Base-by-base conservation (phyloP, 2,113 vertebrate species). In the Amphilophus citrinellus region DNA sequence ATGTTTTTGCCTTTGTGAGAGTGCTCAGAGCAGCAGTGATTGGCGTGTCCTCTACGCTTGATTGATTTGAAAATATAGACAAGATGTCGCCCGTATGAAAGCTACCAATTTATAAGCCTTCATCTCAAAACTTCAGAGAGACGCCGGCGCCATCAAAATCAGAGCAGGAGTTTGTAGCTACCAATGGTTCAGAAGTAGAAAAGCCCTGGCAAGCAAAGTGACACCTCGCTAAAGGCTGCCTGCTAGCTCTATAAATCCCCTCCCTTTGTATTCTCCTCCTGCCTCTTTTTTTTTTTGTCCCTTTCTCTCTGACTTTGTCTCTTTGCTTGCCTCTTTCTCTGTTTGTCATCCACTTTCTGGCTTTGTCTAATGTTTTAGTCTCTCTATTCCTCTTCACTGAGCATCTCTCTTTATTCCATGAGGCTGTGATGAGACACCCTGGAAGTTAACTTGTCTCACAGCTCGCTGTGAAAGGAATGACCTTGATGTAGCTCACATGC, bases 21-120 rank as follows among this genome's bases (percentile, higher is more conserved):
- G 82, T 68, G 78, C 86, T 83, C 66, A 22, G 86, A 85, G 86
- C 68, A 42, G 77, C 84, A 5, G 86, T 92, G 94, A 93, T 80
- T 91, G 91, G 79, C 88, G 87, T 95, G 95, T 95, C 95, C 95
- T 95, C 94, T 93, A 94, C 79, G 89, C 94, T 89, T 95, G 94
- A 96, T 93, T 95, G 95, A 95, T 95, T 95, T 92, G 85, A 91
- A 94, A 95, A 95, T 94, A 94, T 94, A 93, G 95, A 95, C 95
- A 92, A 95, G 91, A 92, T 94, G 93, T 94, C 93, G 87, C 89
- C 76, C 10, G 65, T 91, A 91, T 95, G 94, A 96, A 96, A 96
- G 95, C 94, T 86, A 93, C 93, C 94, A 94, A 95, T 96, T 96
- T 95, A 79, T 71, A 87, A 94, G 88, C 87, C 95, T 93, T 96